phyloP scores from a whole-genome alignment of 2,797 vertebrate genomes.

The Sus cebifrons region DNA sequence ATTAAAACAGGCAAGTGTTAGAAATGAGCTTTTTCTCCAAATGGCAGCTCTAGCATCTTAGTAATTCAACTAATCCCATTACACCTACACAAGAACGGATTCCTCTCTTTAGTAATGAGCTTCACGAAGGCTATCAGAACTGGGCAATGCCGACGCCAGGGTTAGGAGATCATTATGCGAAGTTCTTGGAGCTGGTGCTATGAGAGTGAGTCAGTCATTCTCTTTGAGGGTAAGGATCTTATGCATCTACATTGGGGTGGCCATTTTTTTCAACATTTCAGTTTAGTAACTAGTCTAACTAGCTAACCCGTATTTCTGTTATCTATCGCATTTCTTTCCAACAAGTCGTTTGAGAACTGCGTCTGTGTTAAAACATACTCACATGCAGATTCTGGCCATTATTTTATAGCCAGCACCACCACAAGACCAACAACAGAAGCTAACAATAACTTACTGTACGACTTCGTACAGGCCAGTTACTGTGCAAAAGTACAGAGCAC shows the following conservation, averaged over 20 bases:
- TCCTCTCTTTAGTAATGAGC: conserved; percentile 38
- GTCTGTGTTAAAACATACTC: conserved; percentile 9
- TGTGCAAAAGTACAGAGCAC: not conserved
- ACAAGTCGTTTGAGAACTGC: not conserved
- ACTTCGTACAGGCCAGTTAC: not conserved
- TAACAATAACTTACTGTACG: not conserved
- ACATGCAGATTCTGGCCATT: not conserved
- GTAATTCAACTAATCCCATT: conserved; percentile 31
- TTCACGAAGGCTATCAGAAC: conserved; percentile 51
- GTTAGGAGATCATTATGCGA: conserved; percentile 53
- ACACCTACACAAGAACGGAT: conserved; percentile 63
- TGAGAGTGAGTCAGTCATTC: conserved; percentile 57
- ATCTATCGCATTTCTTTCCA: not conserved
- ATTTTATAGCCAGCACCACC: not conserved
- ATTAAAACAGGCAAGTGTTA: conserved; percentile 48
- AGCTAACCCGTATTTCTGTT: not conserved
- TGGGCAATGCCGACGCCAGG: not conserved
- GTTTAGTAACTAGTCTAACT: conserved; percentile 16
- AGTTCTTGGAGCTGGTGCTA: not conserved
- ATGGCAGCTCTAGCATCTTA: conserved; percentile 50
- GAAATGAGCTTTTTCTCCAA: conserved; percentile 58
- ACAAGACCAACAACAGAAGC: not conserved
- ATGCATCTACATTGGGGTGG: not conserved
- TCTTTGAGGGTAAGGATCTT: conserved; percentile 50
- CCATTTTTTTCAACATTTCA: conserved; percentile 29